Percentiles rank a stretch among this genome's conserved stretches.
These are phyloP conservation scores for Nasua narica DNA, from an alignment of 2,797 vertebrate genomes.

Conservation along the genomic window DNA sequence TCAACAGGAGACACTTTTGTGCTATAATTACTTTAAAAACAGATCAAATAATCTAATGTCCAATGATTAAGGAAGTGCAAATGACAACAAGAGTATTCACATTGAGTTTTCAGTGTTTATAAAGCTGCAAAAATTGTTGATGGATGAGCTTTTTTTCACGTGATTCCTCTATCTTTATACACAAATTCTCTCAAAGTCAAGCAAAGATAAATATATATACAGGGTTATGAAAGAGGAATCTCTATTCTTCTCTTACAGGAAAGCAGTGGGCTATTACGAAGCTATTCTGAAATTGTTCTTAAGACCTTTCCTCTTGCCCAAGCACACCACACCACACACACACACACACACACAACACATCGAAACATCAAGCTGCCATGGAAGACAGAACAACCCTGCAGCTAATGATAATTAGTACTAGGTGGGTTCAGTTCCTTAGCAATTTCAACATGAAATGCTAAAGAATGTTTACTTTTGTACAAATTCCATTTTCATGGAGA, in stretches of 20 bases:
- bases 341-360: background rate
- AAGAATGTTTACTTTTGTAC: background rate
- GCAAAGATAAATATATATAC: background rate
- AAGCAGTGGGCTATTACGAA: background rate
- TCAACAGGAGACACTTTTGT: background rate
- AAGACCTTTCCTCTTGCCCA: background rate
- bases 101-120: background rate
- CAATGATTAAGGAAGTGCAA: background rate
- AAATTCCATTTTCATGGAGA: background rate
- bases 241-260: background rate
- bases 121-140: background rate
- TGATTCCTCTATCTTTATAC: background rate
- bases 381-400: background rate
- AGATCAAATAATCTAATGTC: constrained; percentile 5
- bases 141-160: background rate
- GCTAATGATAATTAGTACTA: background rate
- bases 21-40: constrained; percentile 24
- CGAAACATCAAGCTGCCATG: background rate
- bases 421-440: background rate
- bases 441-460: background rate
- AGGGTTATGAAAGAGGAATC: background rate
- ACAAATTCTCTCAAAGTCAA: background rate
- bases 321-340: background rate
- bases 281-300: background rate
- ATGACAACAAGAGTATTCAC: background rate